Percentiles rank a stretch among this genome's conserved stretches.
phyloP scores from a whole-genome alignment of 64 coral and sea anemone genomes.

The Stylophora pistillata region DNA sequence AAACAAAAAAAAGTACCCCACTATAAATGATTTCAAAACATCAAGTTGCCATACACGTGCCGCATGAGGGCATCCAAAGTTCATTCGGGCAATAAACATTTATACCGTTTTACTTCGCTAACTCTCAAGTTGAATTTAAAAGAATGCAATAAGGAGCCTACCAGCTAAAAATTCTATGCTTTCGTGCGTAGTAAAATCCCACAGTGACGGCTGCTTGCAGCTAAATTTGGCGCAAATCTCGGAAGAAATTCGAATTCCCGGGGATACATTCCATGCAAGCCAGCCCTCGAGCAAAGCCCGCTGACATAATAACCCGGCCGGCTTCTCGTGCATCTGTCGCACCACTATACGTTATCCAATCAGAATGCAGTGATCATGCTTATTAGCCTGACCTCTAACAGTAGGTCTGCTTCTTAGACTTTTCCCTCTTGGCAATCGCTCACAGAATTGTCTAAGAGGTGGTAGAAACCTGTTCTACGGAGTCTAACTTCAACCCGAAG shows the following conservation, averaged over 20 bases:
- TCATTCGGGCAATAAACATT: background rate
- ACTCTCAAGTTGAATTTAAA: background rate
- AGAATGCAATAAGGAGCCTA: background rate
- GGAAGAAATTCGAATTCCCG: too few species aligned
- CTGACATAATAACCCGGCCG: background rate
- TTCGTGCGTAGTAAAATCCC: background rate
- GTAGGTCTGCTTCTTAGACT: background rate
- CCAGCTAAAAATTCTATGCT: background rate
- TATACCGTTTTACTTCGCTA: background rate
- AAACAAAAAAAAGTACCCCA: background rate
- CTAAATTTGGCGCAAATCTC: background rate
- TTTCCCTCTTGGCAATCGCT: background rate
- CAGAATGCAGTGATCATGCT: background rate
- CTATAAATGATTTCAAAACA: background rate
- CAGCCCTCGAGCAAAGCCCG: background rate
- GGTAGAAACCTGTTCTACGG: background rate
- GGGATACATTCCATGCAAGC: background rate
- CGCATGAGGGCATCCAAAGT: background rate
- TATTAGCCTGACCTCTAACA: background rate
- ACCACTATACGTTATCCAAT: constrained; percentile 29
- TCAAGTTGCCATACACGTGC: background rate
- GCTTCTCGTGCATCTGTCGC: background rate
- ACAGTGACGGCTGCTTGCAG: background rate
- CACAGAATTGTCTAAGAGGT: background rate
- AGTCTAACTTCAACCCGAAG: background rate